These are phyloP conservation scores for Muscicapa striata DNA, from an alignment of 2,797 vertebrate species.

Conservation along the genomic window DNA sequence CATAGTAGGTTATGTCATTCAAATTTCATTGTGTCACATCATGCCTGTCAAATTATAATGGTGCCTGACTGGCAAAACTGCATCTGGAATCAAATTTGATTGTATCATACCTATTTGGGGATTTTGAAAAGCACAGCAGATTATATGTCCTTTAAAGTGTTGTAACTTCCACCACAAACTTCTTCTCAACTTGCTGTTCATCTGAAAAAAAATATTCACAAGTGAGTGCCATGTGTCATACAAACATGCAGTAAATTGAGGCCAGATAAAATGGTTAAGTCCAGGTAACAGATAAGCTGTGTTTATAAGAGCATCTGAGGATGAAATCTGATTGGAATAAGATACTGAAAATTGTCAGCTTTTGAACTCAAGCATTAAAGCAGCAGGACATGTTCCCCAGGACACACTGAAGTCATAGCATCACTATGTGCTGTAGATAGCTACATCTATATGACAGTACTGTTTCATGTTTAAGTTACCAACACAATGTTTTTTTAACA, in stretches of 20 bases:
- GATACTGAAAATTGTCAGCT: neutral
- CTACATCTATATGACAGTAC: neutral
- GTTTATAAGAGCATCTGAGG: neutral
- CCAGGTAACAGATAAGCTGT: neutral
- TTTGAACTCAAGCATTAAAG: neutral
- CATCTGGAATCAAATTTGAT: conserved; percentile 54
- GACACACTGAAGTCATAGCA: neutral
- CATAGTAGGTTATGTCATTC: conserved; percentile 42
- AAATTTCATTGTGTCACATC: neutral
- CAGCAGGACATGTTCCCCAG: neutral
- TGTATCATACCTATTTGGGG: conserved; percentile 1
- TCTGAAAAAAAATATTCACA: neutral
- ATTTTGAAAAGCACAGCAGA: conserved; percentile 70
- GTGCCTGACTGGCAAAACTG: conserved; percentile 24
- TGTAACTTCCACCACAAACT: neutral
- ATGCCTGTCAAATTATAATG: neutral
- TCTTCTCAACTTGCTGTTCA: neutral
- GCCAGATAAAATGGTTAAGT: neutral
- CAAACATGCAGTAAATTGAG: neutral
- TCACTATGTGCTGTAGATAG: neutral
- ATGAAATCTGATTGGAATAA: neutral
- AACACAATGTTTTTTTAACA: neutral
- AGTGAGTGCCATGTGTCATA: neutral
- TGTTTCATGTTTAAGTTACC: neutral
- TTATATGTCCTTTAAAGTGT: conserved; percentile 21